phyloP scores from a whole-genome alignment of 2,113 vertebrate species.

The Atrichornis clamosus region DNA sequence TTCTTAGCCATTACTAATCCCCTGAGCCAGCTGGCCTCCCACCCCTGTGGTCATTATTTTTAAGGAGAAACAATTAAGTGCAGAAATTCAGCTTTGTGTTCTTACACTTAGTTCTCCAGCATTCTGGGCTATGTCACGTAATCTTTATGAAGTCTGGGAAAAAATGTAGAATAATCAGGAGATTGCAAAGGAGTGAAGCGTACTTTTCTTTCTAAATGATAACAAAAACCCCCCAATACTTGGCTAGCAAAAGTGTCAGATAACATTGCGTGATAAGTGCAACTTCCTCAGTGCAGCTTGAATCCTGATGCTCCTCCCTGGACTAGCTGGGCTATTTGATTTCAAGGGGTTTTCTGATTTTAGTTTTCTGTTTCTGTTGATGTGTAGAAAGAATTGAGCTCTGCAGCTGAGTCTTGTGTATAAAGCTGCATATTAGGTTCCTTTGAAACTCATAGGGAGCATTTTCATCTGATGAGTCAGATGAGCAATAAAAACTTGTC shows the following conservation, averaged over 20 bases:
- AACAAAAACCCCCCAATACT: neutral
- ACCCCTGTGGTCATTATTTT: neutral
- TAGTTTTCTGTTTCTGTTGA: neutral
- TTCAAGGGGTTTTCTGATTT: neutral
- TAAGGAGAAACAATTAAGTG: slow-evolving; percentile 23
- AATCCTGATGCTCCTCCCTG: neutral
- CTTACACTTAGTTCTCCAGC: neutral
- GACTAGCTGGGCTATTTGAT: neutral
- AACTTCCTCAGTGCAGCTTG: neutral
- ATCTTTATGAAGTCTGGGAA: neutral
- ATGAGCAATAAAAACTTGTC: neutral
- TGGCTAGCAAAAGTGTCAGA: neutral
- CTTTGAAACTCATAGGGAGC: neutral
- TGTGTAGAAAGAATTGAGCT: neutral
- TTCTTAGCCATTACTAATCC: neutral
- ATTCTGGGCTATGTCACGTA: neutral
- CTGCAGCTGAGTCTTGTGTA: neutral
- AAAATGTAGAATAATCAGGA: neutral
- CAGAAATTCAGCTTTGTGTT: neutral
- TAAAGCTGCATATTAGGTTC: neutral
- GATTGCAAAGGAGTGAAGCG: neutral
- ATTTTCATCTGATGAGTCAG: neutral
- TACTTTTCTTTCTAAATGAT: neutral
- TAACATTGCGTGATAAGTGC: neutral
- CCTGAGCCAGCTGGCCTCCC: neutral